Percentiles rank a stretch among this genome's conserved stretches.
phyloP scores from a whole-genome alignment of 2,797 vertebrate genomes.

The Hydrocynus forskahlii region DNA sequence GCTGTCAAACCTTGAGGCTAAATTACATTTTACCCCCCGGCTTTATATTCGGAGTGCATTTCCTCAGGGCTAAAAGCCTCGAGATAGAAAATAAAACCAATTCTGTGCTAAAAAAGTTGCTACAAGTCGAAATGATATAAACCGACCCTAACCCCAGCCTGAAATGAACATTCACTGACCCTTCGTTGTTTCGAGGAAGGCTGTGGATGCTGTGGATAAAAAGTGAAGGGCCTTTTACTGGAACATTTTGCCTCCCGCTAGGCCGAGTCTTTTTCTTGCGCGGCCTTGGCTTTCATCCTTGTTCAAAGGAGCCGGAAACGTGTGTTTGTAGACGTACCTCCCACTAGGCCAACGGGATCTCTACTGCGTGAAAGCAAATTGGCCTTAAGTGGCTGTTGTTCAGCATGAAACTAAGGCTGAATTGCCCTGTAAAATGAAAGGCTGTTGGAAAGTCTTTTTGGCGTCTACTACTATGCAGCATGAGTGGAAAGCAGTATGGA shows the following conservation, averaged over 20 bases:
- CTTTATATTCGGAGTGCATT: neutral
- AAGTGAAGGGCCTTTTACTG: neutral
- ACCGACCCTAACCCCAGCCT: neutral
- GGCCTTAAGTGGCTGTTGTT: constrained; percentile 20
- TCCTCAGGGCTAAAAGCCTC: neutral
- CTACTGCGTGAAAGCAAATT: constrained; percentile 29
- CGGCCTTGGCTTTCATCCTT: constrained; percentile 40
- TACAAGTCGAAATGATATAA: neutral
- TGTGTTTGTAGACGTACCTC: constrained; percentile 34
- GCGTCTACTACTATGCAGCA: neutral
- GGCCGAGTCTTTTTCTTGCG: constrained; percentile 3
- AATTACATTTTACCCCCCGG: constrained; percentile 22
- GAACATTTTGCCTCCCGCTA: neutral
- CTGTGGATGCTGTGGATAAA: constrained; percentile 12
- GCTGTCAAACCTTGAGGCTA: constrained; percentile 10
- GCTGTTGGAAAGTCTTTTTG: too few relatives aligned
- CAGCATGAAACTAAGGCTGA: neutral
- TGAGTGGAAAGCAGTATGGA: neutral
- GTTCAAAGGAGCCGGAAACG: constrained; percentile 44
- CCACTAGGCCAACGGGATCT: constrained; percentile 38
- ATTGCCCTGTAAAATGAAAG: too few relatives aligned
- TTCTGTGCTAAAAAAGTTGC: neutral
- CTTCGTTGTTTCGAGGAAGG: neutral
- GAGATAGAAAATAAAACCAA: neutral
- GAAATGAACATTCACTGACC: neutral